Evolutionary conservation across 2,888 invertebrate genomes (phyloP), one percentile per base, ranked within the genome.

Genomic region (Leptothorax acervorum): DNA sequence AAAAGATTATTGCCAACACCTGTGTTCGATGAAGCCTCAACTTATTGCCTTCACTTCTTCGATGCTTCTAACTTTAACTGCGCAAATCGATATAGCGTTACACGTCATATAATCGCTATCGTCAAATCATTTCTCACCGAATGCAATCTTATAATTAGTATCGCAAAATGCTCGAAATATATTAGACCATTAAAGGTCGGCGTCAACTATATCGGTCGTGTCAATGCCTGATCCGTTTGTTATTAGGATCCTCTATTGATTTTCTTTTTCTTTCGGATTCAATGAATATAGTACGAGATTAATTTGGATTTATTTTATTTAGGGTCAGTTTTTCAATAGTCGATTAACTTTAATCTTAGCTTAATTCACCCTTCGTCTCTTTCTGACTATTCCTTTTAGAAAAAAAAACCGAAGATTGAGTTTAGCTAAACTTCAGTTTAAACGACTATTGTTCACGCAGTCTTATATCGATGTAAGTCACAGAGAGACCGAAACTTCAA

Each of bases 1-100:
- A 81, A 81, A 81, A 81, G 71, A 71, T 81, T 81, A 81, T n/a
- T 81, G 79, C 79, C 71, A 81, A 81, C 28, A 48, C 18, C 12
- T 48, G 53, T 70, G 48, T 60, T 55, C 45, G 45, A 42, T 15
- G 11, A 28, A 48, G 48, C 23, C n/a, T 42, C 53, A 35, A 31
- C 9, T 45, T 23, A n/a, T 3, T 51, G 5, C 23, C 63, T 31
- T 53, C 23, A 31, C 45, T 31, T 31, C 18, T 48, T 23, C 15
- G 23, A 51, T 39, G 5, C 23, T 39, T 63, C 71, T 35, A 71
- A 51, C 68, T 68, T 51, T 51, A 68, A 31, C 18, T 48, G 51
- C 28, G 35, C 39, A 28, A 35, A 63, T 63, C 51, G 23, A 75
- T 51, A 48, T 23, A 35, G 42, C 35, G 15, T 63, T 35, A n/a